Conservation (phyloP, 2,797 vertebrate genomes). For the Peromyscus nudipes region DNA sequence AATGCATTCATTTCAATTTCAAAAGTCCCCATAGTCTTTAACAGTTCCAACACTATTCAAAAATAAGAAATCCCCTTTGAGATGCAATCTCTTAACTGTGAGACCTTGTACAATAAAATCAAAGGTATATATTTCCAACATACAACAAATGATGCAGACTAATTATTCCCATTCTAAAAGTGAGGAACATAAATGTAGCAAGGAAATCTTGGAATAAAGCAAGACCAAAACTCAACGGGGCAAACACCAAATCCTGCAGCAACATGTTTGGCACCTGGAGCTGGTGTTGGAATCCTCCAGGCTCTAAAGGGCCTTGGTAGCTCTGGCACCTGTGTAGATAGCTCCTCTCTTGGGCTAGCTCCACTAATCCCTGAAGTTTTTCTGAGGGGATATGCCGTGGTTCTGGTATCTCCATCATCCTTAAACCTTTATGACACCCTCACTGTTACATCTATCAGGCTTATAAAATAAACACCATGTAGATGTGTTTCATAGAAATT, state of each 20-base stretch:
- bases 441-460: background rate
- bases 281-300: background rate
- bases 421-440: background rate
- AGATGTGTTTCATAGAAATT: background rate
- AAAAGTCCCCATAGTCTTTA: background rate
- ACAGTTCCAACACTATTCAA: background rate
- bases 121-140: background rate
- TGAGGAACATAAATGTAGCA: background rate
- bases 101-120: background rate
- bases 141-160: background rate
- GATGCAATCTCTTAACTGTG: background rate
- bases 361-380: background rate
- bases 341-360: background rate
- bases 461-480: background rate
- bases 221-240: background rate
- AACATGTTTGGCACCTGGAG: background rate
- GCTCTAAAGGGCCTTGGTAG: background rate
- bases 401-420: background rate
- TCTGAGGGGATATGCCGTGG: background rate
- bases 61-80: background rate
- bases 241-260: background rate
- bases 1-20: background rate
- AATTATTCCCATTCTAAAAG: background rate
- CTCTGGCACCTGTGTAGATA: background rate
- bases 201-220: background rate